Evolutionary conservation across 2,888 invertebrate species (phyloP).

Genomic region (Orthosia cruda): DNA sequence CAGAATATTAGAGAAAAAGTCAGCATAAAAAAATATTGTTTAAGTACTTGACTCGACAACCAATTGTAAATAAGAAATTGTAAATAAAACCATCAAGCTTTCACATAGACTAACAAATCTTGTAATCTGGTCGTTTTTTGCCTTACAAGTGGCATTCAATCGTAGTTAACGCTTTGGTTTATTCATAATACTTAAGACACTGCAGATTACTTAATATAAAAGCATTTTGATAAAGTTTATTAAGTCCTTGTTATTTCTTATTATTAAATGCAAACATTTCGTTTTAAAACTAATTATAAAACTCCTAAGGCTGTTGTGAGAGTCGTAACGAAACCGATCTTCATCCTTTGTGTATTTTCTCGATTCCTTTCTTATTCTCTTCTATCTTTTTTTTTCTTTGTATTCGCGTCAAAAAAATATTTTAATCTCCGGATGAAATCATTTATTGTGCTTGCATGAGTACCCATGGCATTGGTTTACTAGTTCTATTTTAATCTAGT

Average conservation of each 20-base stretch:
- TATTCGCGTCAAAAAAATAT: background rate
- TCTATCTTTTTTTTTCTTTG: background rate
- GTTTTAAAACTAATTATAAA: constrained; percentile 4
- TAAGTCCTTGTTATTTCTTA: background rate
- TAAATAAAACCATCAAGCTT: too few relatives aligned
- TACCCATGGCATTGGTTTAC: background rate
- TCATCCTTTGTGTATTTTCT: background rate
- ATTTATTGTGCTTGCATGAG: background rate
- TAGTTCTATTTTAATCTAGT: background rate
- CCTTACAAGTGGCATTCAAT: too few relatives aligned
- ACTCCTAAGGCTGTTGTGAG: background rate
- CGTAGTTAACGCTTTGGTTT: background rate
- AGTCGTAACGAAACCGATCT: background rate
- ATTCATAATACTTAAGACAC: background rate
- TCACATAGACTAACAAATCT: too few relatives aligned
- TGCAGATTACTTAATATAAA: background rate
- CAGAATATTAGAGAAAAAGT: too few relatives aligned
- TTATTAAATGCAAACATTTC: background rate
- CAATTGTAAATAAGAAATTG: rapidly evolving
- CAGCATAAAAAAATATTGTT: too few relatives aligned
- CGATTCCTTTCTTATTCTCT: too few relatives aligned
- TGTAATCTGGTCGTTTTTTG: too few relatives aligned
- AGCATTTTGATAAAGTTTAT: background rate
- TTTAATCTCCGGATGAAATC: too few relatives aligned
- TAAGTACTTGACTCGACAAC: too few relatives aligned